Percentiles rank a stretch among this genome's conserved stretches.
Evolutionary conservation across 2,888 invertebrate genomes (phyloP).

Genomic region (Tribolium freemani): DNA sequence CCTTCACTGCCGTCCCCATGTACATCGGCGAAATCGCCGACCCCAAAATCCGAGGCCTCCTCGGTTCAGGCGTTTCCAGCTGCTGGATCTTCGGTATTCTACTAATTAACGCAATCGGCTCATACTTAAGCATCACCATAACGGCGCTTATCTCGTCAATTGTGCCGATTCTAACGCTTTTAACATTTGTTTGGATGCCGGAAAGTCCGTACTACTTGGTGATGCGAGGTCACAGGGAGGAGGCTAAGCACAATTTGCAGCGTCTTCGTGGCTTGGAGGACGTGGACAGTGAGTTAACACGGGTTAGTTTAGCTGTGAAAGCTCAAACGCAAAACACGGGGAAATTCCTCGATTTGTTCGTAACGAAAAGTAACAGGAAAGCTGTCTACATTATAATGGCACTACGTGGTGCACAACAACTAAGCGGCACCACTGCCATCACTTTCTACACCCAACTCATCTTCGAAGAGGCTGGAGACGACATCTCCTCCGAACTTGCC

Average conservation of each 20-base stretch:
- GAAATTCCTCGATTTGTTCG: slow-evolving; percentile 36
- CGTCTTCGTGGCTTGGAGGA: slow-evolving; percentile 33
- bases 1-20: slow-evolving; percentile 70
- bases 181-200: slow-evolving; percentile 42
- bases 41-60: slow-evolving; percentile 72
- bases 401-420: slow-evolving; percentile 60
- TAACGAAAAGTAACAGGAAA: slow-evolving; percentile 35
- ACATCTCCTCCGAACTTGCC: slow-evolving; percentile 63
- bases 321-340: slow-evolving; percentile 33
- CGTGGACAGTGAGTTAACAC: slow-evolving; percentile 34
- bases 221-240: slow-evolving; percentile 18
- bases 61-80: slow-evolving; percentile 74
- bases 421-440: slow-evolving; percentile 76
- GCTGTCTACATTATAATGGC: slow-evolving; percentile 26
- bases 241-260: slow-evolving; percentile 29
- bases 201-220: slow-evolving; percentile 41
- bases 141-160: slow-evolving; percentile 37
- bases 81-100: slow-evolving; percentile 73
- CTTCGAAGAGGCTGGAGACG: slow-evolving; percentile 65
- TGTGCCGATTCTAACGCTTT: slow-evolving; percentile 23
- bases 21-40: slow-evolving; percentile 76
- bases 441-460: slow-evolving; percentile 74
- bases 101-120: slow-evolving; percentile 74
- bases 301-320: slow-evolving; percentile 30
- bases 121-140: slow-evolving; percentile 51